Evolutionary conservation across 2,888 invertebrate species (phyloP), one percentile per base, ranked within the genome.

Genomic region (Ephialtes manifestator): DNA sequence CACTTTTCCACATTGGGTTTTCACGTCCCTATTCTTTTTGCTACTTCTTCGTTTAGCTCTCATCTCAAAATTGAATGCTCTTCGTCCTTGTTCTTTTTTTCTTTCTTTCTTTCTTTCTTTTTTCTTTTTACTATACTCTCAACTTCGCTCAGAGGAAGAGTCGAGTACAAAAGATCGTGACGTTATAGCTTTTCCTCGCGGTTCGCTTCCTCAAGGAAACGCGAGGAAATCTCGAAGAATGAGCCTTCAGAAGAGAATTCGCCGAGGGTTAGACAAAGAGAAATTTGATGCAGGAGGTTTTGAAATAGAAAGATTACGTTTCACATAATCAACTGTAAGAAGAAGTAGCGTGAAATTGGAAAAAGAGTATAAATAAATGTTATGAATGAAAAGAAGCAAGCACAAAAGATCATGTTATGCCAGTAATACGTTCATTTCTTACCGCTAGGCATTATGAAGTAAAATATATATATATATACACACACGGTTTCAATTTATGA

Each of bases 1-100:
- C 53, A 70, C 84, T 84, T 81, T 78, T 75, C 53, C 63, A 75
- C 78, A 70, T 74, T 68, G 68, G 35, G 13, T 75, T 75, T 46
- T 63, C 10, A 11, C 53, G 15, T 15, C 24, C 53, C 7, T 46
- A 31, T 11, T 35, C 53, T 18, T 76, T 55, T 67, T 53, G 48
- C 65, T 46, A 65, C 55, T 60, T 7, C 46, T 60, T 53, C 71
- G 7, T 35, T 72, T 28, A 11, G 20, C 48, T 48, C 46, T 67
- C 65, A 78, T 79, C 83, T 53, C 60, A 60, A 78, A 79, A 83
- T 78, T 83, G 71, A 75, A 83, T 67, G 58, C 68, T 77, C 65
- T 51, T 60, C 43, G 20, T 24, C 48, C 58, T 4, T 31, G 48
- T 35, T 13, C 35, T 46, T 31, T 48, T 15, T 79, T n/a, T n/a